Evolutionary conservation across 2,797 vertebrate species (phyloP), one percentile per base, ranked within the genome.

Genomic region (Tapera naevia): DNA sequence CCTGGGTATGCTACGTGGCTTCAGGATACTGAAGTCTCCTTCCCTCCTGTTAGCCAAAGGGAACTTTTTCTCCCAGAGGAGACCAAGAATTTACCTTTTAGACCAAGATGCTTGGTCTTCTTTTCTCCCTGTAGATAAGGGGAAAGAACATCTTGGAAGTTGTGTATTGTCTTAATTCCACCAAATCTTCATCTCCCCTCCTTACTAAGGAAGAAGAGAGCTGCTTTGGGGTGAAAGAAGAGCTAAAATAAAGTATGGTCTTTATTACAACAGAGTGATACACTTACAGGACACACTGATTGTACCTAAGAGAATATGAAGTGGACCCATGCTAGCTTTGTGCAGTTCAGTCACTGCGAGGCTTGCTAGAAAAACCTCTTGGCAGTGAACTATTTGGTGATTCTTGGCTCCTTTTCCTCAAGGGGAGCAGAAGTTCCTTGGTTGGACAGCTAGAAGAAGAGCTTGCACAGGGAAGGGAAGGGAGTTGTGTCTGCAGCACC

Each of bases 381-480:
- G 4, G 9, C 48, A 54, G 37, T 17, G 23, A 82, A 46, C 41
- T 7, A 7, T 37, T 45, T 72, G 33, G 58, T 3, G 7, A 62
- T 10, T 32, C 54, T 65, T 85, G 46, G 7, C 37, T 76, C 5
- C 13, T 25, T 88, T 41, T 83, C 41, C 35, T 83, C 32, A 71
- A 60, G 54, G 65, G 35, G 48, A 83, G 48, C 66, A 74, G 84
- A 81, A 76, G 12, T 25, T 80, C 28, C 30, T 86, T 50, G 30
- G 30, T 32, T 66, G 54, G 48, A 35, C 0, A 0, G 14, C 32
- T 72, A 30, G 58, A 67, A 67, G 72, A 78, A 67, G 39, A 75
- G 21, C 53, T 89, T 67, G 28, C 1, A 0, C 17, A 30, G 17
- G 2, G 0, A 76, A 80, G 7, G 1, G 43, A 43, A 58, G 1